A percentile compares a stretch with the other conserved stretches of the same genome.
Conservation (phyloP, 92 coral and sea anemone species). For the Epizoanthus rinbou region DNA sequence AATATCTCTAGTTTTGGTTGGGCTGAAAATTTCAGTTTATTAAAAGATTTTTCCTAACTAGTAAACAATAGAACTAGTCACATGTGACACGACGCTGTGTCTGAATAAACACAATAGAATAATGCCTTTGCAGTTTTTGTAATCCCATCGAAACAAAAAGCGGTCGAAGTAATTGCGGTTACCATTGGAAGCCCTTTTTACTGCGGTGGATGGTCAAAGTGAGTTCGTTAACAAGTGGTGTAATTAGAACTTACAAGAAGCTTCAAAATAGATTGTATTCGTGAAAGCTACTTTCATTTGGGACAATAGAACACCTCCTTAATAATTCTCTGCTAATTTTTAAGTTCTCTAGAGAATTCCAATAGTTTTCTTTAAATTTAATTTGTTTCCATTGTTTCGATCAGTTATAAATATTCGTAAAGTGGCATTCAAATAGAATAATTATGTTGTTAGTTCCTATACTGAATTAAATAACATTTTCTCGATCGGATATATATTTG, state of each 20-base stretch:
- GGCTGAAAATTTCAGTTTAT: no score
- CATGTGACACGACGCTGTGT: background rate
- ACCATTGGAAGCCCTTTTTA: background rate
- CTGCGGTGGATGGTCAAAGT: no score
- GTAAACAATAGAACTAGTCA: background rate
- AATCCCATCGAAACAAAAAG: no score
- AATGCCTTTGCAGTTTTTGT: no score
- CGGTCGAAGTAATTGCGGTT: background rate
- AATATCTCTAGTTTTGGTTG: no score
- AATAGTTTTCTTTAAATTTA: background rate
- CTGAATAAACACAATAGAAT: background rate
- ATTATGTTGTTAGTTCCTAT: no score
- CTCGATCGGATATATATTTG: no score
- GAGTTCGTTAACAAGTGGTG: background rate
- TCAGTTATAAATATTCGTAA: no score
- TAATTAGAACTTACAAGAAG: background rate
- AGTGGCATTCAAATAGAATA: no score
- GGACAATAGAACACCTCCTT: constrained; percentile 9
- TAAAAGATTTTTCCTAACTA: background rate
- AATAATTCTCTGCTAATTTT: background rate
- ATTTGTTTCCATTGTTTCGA: no score
- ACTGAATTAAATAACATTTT: no score
- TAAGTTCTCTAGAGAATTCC: background rate
- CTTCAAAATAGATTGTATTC: no score
- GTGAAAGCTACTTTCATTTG: background rate